Base-by-base conservation (phyloP, 2,888 invertebrate species). In the Ptychoptera contaminata region DNA sequence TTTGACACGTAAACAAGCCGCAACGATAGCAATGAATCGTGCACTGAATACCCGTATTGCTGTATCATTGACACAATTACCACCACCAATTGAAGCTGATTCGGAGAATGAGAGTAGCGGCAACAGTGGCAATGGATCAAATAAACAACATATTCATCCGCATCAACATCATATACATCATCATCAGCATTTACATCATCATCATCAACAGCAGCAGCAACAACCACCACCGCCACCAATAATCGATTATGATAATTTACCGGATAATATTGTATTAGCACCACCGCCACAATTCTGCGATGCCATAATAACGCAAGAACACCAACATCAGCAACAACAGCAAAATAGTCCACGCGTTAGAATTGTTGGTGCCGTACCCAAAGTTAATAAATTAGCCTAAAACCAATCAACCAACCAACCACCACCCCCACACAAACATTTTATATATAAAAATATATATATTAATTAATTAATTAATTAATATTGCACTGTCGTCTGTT, bases 261-360 rank as follows among this genome's bases (percentile, higher is more conserved):
- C 68, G 6, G 73, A 73, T 49, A 74, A 76, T 47, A 69, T 79
- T 43, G 74, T 86, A 12, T 70, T 84, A 50, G 86, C 87, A 16
- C 90, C 90, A 35, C 91, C 90, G 34, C 90, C 90, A 35, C 90
- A 91, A 67, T 91, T 91, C 68, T 86, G 84, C 65, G 90, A 90
- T 67, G 58, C 30, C 52, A 51, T 32, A 50, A 50, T 30, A 49
- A 49, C 40, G 29, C 51, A 51, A 30, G 53, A 54, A 34, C 50
- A 53, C 14, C 55, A 54, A 39, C 64, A 55, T n/a, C 53, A 53
- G 11, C 50, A 64, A 49, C 52, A 57, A 38, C 48, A 51, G 39
- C 47, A 47, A 44, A 48, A 53, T 42, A 53, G 50, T 49, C 50
- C 51, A 44, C 73, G 80, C 54, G 86, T 84, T 45, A 74, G 87